These are phyloP conservation scores for Pyrrhura leucotis DNA, from an alignment of 2,797 vertebrate species.

Conservation along the genomic window DNA sequence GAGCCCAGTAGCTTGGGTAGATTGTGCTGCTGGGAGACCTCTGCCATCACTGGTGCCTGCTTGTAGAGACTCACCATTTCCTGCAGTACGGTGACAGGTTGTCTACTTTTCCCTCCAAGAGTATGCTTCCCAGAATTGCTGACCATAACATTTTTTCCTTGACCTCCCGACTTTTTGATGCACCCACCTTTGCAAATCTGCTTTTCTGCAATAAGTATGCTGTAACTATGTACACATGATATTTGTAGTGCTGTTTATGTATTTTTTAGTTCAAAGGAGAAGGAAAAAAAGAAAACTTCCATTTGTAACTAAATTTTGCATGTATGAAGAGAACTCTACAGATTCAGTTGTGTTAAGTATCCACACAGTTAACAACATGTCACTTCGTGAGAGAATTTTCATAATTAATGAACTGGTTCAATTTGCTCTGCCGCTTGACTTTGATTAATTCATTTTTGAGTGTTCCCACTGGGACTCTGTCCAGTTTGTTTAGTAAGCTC, in stretches of 20 bases:
- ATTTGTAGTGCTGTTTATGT: background rate
- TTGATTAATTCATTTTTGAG: slow-evolving; percentile 81
- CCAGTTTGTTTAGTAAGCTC: slow-evolving; percentile 79
- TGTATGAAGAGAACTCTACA: background rate
- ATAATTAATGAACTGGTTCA: slow-evolving; percentile 85
- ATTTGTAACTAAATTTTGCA: background rate
- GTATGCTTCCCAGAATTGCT: background rate
- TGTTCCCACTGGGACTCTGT: slow-evolving; percentile 76
- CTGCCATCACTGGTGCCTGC: background rate
- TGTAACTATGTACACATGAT: background rate
- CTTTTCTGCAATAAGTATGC: background rate
- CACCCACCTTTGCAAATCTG: background rate
- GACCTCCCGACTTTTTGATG: background rate
- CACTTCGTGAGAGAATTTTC: slow-evolving; percentile 80
- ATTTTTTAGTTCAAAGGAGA: background rate
- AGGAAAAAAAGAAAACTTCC: background rate
- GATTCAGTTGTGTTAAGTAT: slow-evolving; percentile 71
- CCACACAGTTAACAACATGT: slow-evolving; percentile 78
- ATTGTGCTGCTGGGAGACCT: background rate
- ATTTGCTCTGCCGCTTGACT: slow-evolving; percentile 80
- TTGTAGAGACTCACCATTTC: background rate
- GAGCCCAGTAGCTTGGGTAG: background rate
- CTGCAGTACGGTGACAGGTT: background rate
- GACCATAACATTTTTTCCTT: background rate
- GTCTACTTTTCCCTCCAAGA: background rate